Conservation (phyloP, 2,888 invertebrate genomes). For the Drosophila mimica region DNA sequence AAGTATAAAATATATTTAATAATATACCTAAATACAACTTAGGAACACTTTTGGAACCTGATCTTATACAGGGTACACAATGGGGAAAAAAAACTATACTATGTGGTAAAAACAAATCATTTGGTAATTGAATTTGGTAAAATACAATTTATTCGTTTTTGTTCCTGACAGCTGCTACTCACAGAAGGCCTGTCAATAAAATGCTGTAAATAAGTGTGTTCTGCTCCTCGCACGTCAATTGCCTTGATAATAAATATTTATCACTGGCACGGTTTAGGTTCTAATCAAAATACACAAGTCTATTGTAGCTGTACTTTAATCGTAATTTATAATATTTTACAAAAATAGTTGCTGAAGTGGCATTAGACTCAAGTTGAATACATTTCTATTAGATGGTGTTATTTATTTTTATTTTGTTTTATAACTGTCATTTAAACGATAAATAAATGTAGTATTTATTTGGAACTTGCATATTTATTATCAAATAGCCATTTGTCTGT, state of each 20-base stretch:
- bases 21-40: neutral
- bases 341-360: neutral
- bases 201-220: slow-evolving; percentile 57
- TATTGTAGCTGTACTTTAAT: neutral
- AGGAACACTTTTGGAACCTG: neutral
- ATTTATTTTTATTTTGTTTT: slow-evolving; percentile 9
- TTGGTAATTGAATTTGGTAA: slow-evolving; percentile 73
- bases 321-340: neutral
- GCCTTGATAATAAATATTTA: slow-evolving; percentile 53
- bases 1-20: neutral
- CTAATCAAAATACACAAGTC: slow-evolving; percentile 11
- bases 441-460: neutral
- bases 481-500: neutral
- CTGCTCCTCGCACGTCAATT: slow-evolving; percentile 35
- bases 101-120: slow-evolving; percentile 68
- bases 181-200: slow-evolving; percentile 62
- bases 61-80: slow-evolving; percentile 12
- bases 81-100: slow-evolving; percentile 17
- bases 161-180: slow-evolving; percentile 69
- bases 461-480: neutral
- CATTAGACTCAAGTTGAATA: neutral
- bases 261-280: slow-evolving; percentile 24
- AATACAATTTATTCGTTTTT: slow-evolving; percentile 73
- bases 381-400: neutral
- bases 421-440: neutral